Percentiles rank a stretch among this genome's conserved stretches.
phyloP scores from a whole-genome alignment of 2,888 invertebrate species.

The Fissipunctia ypsillon region DNA sequence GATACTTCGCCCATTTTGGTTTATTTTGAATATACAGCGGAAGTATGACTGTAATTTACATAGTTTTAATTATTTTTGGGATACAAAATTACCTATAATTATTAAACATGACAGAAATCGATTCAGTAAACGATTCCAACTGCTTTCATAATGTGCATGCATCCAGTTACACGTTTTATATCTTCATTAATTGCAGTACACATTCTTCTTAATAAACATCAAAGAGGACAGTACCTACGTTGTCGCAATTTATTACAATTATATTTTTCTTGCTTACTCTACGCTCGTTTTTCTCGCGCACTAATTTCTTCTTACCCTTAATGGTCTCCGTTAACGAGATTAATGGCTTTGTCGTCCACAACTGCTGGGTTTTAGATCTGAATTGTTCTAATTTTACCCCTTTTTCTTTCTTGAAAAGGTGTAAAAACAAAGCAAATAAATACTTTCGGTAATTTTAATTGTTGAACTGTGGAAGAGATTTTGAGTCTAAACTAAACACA shows the following conservation, averaged over 20 bases:
- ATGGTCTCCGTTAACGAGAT: conserved; percentile 24
- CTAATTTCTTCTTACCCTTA: conserved; percentile 30
- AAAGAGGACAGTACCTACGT: not conserved
- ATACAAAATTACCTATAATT: too few species aligned
- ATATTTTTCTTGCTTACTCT: conserved; percentile 8
- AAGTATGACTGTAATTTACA: too few species aligned
- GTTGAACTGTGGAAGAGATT: not conserved
- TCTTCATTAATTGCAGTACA: not conserved
- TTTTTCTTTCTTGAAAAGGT: not conserved
- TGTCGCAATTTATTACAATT: conserved; percentile 26
- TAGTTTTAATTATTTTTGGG: too few species aligned
- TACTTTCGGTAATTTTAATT: not conserved
- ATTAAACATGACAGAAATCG: too few species aligned
- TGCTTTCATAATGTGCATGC: too few species aligned
- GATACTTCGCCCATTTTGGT: too few species aligned
- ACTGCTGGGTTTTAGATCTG: not conserved
- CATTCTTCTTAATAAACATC: conserved; percentile 4
- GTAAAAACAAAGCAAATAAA: not conserved
- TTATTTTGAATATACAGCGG: too few species aligned
- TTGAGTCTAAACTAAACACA: not conserved
- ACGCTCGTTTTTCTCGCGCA: not conserved
- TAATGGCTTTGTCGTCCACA: conserved; percentile 16
- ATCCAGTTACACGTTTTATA: not conserved
- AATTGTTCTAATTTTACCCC: not conserved
- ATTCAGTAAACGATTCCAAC: too few species aligned